phyloP scores from a whole-genome alignment of 92 coral and sea anemone species.

The Montipora capitata region DNA sequence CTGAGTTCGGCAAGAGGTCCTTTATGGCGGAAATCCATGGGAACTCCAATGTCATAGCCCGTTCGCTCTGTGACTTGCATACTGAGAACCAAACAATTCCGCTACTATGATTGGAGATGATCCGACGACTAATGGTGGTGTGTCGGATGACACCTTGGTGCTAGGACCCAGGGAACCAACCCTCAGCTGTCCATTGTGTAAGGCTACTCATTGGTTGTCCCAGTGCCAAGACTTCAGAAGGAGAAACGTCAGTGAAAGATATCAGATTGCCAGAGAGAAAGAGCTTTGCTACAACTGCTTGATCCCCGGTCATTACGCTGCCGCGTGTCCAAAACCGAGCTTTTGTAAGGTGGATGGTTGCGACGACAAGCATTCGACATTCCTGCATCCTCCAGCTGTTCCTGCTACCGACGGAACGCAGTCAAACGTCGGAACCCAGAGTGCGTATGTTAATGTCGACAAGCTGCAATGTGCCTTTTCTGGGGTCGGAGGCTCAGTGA shows the following conservation, averaged over 20 bases:
- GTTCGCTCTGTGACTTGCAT: no score
- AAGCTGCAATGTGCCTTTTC: slow-evolving; percentile 1
- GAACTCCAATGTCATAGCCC: no score
- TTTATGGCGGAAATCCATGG: no score
- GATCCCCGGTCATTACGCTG: slow-evolving; percentile 51
- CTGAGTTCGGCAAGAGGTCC: no score
- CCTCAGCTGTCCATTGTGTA: slow-evolving; percentile 43
- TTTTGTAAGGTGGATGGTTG: slow-evolving; percentile 77
- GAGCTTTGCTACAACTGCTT: slow-evolving; percentile 76
- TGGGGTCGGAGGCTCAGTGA: slow-evolving; percentile 13
- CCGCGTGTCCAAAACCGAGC: slow-evolving; percentile 53
- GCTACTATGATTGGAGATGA: no score
- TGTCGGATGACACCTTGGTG: background rate
- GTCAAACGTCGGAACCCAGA: slow-evolving; percentile 18
- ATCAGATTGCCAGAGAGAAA: slow-evolving; percentile 37
- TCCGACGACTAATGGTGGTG: no score
- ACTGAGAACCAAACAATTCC: no score
- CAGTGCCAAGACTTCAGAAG: slow-evolving; percentile 59
- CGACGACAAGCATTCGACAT: slow-evolving; percentile 67
- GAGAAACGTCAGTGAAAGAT: slow-evolving; percentile 48
- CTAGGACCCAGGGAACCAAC: background rate
- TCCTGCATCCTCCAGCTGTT: slow-evolving; percentile 52
- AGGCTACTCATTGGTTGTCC: slow-evolving; percentile 67
- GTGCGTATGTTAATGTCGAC: slow-evolving; percentile 20
- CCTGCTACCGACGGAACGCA: background rate